Percentiles rank a stretch among this genome's conserved stretches.
Evolutionary conservation across 2,888 invertebrate species (phyloP).

Genomic region (Tyria jacobaeae): DNA sequence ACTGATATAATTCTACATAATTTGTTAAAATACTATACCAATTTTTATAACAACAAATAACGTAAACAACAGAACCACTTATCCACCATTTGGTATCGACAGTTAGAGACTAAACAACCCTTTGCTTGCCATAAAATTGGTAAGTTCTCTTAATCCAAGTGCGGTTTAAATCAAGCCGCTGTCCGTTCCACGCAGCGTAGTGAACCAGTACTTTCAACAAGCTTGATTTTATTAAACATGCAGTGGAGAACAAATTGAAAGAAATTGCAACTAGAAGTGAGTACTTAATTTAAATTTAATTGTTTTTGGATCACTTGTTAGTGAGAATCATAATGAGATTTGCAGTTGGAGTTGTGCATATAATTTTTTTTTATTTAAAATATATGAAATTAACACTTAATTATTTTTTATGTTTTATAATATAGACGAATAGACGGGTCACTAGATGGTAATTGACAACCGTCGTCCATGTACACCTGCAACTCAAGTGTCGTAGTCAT

Average conservation of each 20-base stretch:
- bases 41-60: neutral
- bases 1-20: too few relatives aligned
- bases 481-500: too few relatives aligned
- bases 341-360: constrained; percentile 3
- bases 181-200: constrained; percentile 49
- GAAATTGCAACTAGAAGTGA: constrained; percentile 38
- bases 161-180: constrained; percentile 55
- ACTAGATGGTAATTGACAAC: too few relatives aligned
- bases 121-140: constrained; percentile 48
- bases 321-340: constrained; percentile 19
- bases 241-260: constrained; percentile 45
- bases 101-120: constrained; percentile 41
- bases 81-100: constrained; percentile 43
- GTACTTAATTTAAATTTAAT: constrained; percentile 49
- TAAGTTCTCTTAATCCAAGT: constrained; percentile 50
- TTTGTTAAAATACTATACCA: neutral
- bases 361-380: constrained; percentile 13
- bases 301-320: constrained; percentile 38
- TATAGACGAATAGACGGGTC: too few relatives aligned
- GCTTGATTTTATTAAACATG: constrained; percentile 54
- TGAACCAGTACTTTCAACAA: constrained; percentile 16
- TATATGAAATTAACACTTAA: too few relatives aligned
- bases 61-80: constrained; percentile 4
- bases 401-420: too few relatives aligned
- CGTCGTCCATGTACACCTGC: too few relatives aligned